phyloP scores from a whole-genome alignment of 1,140 invertebrate species.

The Dreissena rostriformis region DNA sequence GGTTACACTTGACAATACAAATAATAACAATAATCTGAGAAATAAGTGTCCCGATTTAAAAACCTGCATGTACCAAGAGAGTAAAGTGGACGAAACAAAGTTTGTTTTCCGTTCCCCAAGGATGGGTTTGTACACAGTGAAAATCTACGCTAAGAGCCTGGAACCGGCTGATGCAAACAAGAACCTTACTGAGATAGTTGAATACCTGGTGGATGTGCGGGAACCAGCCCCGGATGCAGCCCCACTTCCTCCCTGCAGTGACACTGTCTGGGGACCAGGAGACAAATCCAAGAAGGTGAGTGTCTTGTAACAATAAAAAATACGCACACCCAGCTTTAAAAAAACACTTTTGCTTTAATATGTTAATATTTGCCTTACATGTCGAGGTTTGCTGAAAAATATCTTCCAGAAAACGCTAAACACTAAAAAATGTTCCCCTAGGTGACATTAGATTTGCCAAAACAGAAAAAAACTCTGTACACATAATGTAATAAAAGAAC shows the following conservation, averaged over 20 bases:
- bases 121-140: conserved; percentile 78
- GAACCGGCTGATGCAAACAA: conserved; percentile 69
- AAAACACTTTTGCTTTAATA: too few relatives aligned
- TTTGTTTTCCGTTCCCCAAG: conserved; percentile 78
- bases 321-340: too few relatives aligned
- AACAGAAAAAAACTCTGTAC: too few relatives aligned
- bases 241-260: conserved; percentile 75
- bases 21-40: conserved; percentile 58
- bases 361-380: too few relatives aligned
- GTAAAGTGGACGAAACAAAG: conserved; percentile 72
- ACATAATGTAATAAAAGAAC: too few relatives aligned
- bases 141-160: conserved; percentile 78
- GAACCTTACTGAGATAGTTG: conserved; percentile 76
- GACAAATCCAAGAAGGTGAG: conserved; percentile 47
- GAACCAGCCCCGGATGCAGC: conserved; percentile 68
- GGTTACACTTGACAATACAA: conserved; percentile 67
- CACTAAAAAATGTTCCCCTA: too few relatives aligned
- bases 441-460: too few relatives aligned
- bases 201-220: conserved; percentile 79
- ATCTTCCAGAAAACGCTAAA: too few relatives aligned
- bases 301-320: too few relatives aligned
- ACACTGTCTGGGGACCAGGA: conserved; percentile 80
- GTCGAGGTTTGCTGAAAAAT: too few relatives aligned
- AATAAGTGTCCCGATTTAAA: conserved; percentile 74
- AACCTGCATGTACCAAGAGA: conserved; percentile 77